Base-by-base conservation (phyloP, 2,797 vertebrate genomes). In the Morus bassanus region DNA sequence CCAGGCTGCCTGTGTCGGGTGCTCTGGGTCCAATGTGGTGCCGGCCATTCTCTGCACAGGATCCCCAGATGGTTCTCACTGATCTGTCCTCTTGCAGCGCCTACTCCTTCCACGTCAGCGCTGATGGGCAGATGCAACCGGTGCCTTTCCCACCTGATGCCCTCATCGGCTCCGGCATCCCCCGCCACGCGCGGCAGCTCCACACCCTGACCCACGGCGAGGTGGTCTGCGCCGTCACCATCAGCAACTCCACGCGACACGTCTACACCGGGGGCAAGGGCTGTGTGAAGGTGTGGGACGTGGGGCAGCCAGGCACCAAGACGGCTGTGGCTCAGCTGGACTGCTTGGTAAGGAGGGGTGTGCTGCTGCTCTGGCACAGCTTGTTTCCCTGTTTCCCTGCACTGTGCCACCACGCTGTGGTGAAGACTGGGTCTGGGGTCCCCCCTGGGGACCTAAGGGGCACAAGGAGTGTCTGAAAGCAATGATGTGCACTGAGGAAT, bases 281-380 rank as follows among this genome's bases (percentile, higher is more conserved):
- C 94, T 98, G 98, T 0, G 98, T 98, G 75, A 99, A 99, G 95
- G 99, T 99, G 95, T 99, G 99, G 99, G 99, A 99, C 37, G 99
- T 99, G 96, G 98, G 93, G 77, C 93, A 94, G 72, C 86, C 93
- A 2, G 93, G 93, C 56, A 74, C 93, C 81, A 93, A 93, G 88
- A 91, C 73, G 3, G 88, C 92, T 4, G 82, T 90, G 98, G 98
- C 98, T 35, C 98, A 98, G 96, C 98, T 98, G 46, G 98, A 98
- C 96, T 98, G 98, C 93, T 96, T 98, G 96, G 98, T 98, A 96
- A 97, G 96, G 50, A 22, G 6, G 27, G 37, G 11, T 1, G 2
- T 1, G 6, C 46, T 0, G 7, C 59, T 3, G 2, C 28, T 5
- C 43, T 10, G 30, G 28, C 53, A 17, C 2, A 0, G 17, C 21